phyloP scores from a whole-genome alignment of 2,113 vertebrate genomes.

The Anguilla japonica region DNA sequence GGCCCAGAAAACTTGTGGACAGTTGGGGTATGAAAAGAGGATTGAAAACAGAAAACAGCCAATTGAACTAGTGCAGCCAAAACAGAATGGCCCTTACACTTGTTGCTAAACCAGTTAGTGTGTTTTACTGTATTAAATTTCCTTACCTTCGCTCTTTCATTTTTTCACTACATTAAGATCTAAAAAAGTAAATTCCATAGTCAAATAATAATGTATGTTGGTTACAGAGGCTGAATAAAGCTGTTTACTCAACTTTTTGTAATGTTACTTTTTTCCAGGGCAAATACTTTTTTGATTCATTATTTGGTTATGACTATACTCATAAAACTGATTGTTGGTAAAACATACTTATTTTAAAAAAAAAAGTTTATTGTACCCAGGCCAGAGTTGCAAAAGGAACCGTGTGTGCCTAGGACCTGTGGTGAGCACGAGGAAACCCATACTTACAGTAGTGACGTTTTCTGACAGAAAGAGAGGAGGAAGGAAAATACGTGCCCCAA shows the following conservation, averaged over 20 bases:
- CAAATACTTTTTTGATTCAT: too few species aligned
- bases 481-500: constrained; percentile 16
- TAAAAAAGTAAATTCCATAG: too few species aligned
- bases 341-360: too few species aligned
- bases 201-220: too few species aligned
- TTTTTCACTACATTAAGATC: too few species aligned
- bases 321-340: neutral
- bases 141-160: neutral
- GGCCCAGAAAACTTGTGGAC: too few species aligned
- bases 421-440: neutral
- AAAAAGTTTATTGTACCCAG: neutral
- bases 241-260: too few species aligned
- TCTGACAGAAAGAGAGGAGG: constrained; percentile 10
- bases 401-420: neutral
- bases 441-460: neutral
- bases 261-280: too few species aligned
- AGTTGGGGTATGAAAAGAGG: too few species aligned
- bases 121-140: neutral
- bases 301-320: neutral
- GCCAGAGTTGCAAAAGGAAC: neutral
- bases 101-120: neutral
- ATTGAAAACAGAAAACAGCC: too few species aligned
- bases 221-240: too few species aligned
- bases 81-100: neutral
- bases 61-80: too few species aligned